Percentiles rank a stretch among this genome's conserved stretches.
Conservation (phyloP, 2,888 invertebrate species). For the Meteorus cinctellus region DNA sequence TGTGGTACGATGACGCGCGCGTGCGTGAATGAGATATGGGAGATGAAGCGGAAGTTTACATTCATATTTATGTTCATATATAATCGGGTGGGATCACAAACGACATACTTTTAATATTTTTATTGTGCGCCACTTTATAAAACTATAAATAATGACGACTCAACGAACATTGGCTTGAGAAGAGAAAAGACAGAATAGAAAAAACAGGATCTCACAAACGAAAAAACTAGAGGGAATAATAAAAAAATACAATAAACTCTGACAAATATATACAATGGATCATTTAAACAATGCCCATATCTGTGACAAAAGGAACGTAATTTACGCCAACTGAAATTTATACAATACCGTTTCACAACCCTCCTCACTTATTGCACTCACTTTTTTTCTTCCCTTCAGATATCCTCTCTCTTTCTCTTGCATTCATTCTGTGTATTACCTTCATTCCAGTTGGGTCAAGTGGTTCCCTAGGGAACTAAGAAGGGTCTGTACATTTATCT, state of each 20-base stretch:
- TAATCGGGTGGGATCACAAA: background rate
- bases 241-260: background rate
- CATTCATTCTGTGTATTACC: conserved; percentile 7
- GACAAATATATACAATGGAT: background rate
- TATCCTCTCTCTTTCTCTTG: background rate
- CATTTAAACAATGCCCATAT: conserved; percentile 3
- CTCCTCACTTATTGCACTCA: background rate
- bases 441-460: conserved; percentile 45
- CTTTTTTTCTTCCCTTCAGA: background rate
- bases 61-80: background rate
- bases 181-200: background rate
- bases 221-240: background rate
- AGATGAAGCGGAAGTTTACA: conserved; percentile 15
- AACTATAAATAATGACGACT: background rate
- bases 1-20: background rate
- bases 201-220: background rate
- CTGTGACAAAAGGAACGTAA: conserved; percentile 1
- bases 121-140: background rate
- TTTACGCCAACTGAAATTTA: background rate
- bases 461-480: conserved; percentile 25
- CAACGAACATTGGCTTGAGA: background rate
- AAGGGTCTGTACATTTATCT: conserved; percentile 26
- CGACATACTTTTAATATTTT: conserved; percentile 8
- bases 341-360: background rate
- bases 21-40: conserved; percentile 37